Evolutionary conservation across 2,888 invertebrate genomes (phyloP).

Genomic region (Bombyx huttoni): DNA sequence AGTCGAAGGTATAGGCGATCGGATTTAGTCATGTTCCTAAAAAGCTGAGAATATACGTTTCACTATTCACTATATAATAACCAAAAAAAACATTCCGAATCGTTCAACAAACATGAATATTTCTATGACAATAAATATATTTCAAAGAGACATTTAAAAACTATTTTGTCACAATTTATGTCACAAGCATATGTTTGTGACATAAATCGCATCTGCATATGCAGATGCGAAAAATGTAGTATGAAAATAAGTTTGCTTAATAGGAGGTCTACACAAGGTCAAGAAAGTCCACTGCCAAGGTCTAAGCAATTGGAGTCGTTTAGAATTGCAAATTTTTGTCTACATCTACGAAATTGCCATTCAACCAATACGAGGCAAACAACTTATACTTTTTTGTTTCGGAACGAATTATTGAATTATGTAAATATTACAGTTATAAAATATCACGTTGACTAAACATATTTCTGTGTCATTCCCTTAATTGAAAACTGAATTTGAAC

Average conservation of each 20-base stretch:
- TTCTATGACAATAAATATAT: neutral
- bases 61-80: too few relatives aligned
- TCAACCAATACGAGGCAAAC: slow-evolving; percentile 6
- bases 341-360: slow-evolving; percentile 10
- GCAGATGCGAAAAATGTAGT: neutral
- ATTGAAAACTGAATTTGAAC: too few relatives aligned
- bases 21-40: too few relatives aligned
- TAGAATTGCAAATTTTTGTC: slow-evolving; percentile 21
- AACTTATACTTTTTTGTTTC: neutral
- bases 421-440: neutral
- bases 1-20: too few relatives aligned
- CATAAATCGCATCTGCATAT: too few relatives aligned
- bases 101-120: neutral
- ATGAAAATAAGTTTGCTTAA: neutral
- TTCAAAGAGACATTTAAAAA: neutral
- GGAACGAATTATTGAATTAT: neutral
- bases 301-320: slow-evolving; percentile 8
- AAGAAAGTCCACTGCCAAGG: slow-evolving; percentile 27
- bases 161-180: neutral
- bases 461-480: neutral
- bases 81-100: too few relatives aligned
- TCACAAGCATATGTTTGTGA: neutral
- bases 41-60: too few relatives aligned
- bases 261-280: slow-evolving; percentile 12
- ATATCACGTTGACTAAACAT: neutral